Conservation (phyloP, 2,113 vertebrate genomes). For the Morphnarchus princeps region DNA sequence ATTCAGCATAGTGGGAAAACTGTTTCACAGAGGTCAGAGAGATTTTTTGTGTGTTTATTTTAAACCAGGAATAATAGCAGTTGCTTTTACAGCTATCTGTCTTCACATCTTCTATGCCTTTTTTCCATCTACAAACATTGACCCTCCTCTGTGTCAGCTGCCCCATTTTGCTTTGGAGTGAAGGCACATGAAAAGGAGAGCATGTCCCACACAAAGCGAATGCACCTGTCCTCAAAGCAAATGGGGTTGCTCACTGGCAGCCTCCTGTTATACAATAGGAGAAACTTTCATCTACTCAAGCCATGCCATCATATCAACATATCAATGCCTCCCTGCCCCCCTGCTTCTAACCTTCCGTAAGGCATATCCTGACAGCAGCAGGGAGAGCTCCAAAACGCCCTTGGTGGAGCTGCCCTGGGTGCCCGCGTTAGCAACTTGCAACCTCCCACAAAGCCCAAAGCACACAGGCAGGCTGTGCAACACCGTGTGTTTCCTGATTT, state of each 20-base stretch:
- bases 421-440: fast-evolving
- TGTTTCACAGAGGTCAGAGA: not conserved
- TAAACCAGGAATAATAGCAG: not conserved
- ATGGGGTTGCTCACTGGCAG: not conserved
- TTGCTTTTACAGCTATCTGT: not conserved
- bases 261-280: not conserved
- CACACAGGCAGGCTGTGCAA: not conserved
- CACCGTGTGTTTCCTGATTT: not conserved
- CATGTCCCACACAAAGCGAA: not conserved
- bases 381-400: not conserved
- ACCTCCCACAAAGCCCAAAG: not conserved
- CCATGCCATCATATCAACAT: not conserved
- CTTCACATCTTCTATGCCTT: not conserved
- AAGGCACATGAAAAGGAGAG: not conserved
- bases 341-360: not conserved
- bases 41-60: not conserved
- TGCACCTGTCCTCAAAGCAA: not conserved
- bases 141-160: not conserved
- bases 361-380: not conserved
- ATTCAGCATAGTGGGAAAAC: not conserved
- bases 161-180: not conserved
- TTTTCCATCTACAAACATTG: not conserved
- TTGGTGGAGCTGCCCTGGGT: too few relatives aligned
- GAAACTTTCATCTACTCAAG: not conserved
- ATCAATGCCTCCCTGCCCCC: not conserved